Conservation (phyloP, 2,797 vertebrate genomes). For the Sebastes aleutianus region DNA sequence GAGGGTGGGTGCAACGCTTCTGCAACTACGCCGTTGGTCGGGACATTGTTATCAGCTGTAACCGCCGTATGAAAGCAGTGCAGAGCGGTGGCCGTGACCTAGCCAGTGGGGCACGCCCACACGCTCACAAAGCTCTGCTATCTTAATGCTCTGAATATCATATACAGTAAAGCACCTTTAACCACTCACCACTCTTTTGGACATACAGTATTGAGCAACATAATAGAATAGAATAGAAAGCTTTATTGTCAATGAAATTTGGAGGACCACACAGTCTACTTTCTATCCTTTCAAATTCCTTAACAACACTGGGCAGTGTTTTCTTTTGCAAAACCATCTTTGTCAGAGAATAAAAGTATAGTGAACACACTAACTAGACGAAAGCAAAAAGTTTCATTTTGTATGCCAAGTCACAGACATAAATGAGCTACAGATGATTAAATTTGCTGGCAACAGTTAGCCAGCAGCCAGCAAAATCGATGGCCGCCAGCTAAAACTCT, state of each 20-base stretch:
- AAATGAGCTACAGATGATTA: conserved; percentile 15
- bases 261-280: neutral
- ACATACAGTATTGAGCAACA: neutral
- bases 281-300: conserved; percentile 5
- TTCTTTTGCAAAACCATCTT: neutral
- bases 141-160: too few relatives aligned
- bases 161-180: neutral
- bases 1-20: too few relatives aligned
- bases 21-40: too few relatives aligned
- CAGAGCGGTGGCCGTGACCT: too few relatives aligned
- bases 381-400: neutral
- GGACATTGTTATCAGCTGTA: too few relatives aligned
- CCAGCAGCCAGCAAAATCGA: neutral
- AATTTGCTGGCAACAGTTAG: neutral
- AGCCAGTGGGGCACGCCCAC: too few relatives aligned
- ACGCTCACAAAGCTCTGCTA: too few relatives aligned
- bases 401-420: neutral
- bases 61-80: too few relatives aligned
- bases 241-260: too few relatives aligned
- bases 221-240: too few relatives aligned
- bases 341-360: neutral
- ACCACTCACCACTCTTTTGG: neutral
- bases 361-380: neutral
- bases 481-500: neutral
- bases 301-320: neutral